Conservation (phyloP, 2,113 vertebrate species). For the Hyla sarda region DNA sequence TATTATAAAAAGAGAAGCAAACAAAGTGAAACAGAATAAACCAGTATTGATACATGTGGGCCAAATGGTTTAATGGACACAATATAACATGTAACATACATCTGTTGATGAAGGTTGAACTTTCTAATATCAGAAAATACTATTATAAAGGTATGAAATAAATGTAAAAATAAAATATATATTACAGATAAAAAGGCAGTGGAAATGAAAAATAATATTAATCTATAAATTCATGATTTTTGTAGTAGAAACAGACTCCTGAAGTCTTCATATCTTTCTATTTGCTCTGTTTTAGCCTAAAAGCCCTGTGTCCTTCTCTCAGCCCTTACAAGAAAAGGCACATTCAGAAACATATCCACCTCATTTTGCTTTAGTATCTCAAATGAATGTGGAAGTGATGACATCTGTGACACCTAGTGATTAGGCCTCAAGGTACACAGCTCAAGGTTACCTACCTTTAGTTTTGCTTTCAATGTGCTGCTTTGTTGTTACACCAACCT, state of each 20-base stretch:
- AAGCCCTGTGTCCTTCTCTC: not conserved
- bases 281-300: not conserved
- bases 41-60: not conserved
- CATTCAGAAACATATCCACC: constrained; percentile 35
- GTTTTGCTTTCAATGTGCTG: constrained; percentile 1
- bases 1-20: too few relatives aligned
- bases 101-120: not conserved
- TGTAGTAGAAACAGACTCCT: not conserved
- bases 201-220: not conserved
- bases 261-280: constrained; percentile 7
- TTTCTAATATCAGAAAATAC: not conserved
- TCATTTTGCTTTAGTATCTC: not conserved
- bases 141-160: not conserved
- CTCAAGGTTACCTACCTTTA: not conserved
- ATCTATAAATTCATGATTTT: not conserved
- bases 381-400: constrained; percentile 13
- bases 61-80: not conserved
- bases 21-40: not conserved
- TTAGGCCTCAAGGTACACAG: not conserved
- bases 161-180: constrained; percentile 21
- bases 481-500: not conserved
- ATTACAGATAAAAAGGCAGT: not conserved
- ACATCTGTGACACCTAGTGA: not conserved
- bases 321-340: constrained; percentile 14
- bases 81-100: not conserved